Percentiles rank a stretch among this genome's conserved stretches.
phyloP scores from a whole-genome alignment of 2,888 invertebrate genomes.

The Cerceris rybyensis region DNA sequence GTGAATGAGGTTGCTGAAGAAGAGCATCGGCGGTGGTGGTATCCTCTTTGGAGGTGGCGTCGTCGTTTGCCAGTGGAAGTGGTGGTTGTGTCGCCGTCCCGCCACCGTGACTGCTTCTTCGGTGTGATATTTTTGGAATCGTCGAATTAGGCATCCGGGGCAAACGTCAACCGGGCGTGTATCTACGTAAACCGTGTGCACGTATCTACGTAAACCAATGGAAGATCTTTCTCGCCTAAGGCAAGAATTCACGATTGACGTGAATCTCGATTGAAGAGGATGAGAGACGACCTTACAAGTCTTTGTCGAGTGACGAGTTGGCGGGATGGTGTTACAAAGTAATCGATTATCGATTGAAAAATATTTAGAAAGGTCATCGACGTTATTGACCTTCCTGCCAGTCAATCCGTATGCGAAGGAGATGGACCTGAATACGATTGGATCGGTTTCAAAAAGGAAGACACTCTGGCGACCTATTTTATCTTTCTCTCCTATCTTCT shows the following conservation, averaged over 20 bases:
- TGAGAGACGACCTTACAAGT: constrained; percentile 28
- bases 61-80: constrained; percentile 9
- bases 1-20: constrained; percentile 71
- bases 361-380: constrained; percentile 49
- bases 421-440: neutral
- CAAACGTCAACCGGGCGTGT: constrained; percentile 38
- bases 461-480: too few species aligned
- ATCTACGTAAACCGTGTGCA: neutral
- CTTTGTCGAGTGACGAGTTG: constrained; percentile 24
- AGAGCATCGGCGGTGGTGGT: constrained; percentile 46
- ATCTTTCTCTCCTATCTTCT: too few species aligned
- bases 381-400: constrained; percentile 48
- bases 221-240: neutral
- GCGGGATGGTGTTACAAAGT: constrained; percentile 19
- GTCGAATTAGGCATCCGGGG: constrained; percentile 66
- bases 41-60: constrained; percentile 32
- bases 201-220: neutral
- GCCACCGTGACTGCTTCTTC: constrained; percentile 47
- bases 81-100: constrained; percentile 36
- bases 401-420: constrained; percentile 13
- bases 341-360: constrained; percentile 47
- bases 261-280: neutral
- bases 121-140: constrained; percentile 65
- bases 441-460: neutral
- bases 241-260: constrained; percentile 17